Conservation (phyloP, 2,888 invertebrate genomes). For the Minunthozetes semirufus region DNA sequence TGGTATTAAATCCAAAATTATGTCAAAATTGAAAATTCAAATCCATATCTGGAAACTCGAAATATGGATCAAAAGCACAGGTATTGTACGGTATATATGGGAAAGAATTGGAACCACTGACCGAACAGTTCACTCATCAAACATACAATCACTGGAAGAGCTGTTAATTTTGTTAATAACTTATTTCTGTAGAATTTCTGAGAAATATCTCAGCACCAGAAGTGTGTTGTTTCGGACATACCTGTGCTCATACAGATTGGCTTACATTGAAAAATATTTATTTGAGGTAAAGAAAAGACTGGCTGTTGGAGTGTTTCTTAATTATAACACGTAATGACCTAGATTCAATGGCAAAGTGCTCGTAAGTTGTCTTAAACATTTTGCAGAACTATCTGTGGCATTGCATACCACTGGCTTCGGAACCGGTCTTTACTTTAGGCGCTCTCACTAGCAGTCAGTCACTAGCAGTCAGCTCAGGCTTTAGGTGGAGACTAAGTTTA, state of each 20-base stretch:
- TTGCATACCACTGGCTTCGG: conserved; percentile 9
- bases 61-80: not conserved
- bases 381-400: not conserved
- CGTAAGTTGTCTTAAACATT: not conserved
- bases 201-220: not conserved
- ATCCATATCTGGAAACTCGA: conserved; percentile 11
- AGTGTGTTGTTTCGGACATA: too few relatives aligned
- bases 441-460: not conserved
- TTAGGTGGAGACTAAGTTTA: not conserved
- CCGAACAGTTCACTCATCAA: not conserved
- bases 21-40: not conserved
- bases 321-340: conserved; percentile 18
- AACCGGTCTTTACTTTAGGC: not conserved
- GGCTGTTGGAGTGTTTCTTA: not conserved
- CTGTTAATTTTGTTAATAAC: not conserved
- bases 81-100: not conserved
- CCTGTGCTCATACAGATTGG: not conserved
- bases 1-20: not conserved
- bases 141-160: not conserved
- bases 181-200: not conserved
- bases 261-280: too few relatives aligned
- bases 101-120: not conserved
- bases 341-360: too few relatives aligned
- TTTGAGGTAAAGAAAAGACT: not conserved
- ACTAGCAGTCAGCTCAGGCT: not conserved